Evolutionary conservation across 2,113 vertebrate genomes (phyloP), one percentile per base, ranked within the genome.

Genomic region (Dissostichus mawsoni): DNA sequence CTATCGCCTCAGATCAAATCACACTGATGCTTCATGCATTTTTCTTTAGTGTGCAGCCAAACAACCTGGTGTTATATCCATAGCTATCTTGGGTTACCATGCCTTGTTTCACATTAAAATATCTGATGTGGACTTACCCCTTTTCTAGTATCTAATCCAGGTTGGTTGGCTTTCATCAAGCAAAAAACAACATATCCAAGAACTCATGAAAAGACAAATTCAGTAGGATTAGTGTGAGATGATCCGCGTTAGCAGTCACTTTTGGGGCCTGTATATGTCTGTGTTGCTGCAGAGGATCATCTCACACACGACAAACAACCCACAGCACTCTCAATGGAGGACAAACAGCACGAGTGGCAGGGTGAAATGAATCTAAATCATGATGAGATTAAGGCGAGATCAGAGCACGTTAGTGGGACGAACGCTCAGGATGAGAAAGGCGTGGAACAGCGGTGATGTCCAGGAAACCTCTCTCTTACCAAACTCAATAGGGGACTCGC

Each of bases 401-500:
- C 84, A 75, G 58, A 73, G 52, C 45, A 41, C 20, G 70, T 91
- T 92, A 91, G 89, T 82, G 74, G 72, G 33, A 72, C 48, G 69
- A 75, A 70, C 20, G 75, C 50, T 55, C 36, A 69, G 74, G 59
- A 76, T 75, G 65, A 72, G 68, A 72, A 72, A 82, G 74, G 74
- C 76, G 50, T 57, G 72, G 81, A 51, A 29, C 61, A 76, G 83
- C 23, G 10, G 76, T 65, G 76, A 48, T 18, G 51, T 80, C 64
- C 71, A 80, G 72, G 64, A 83, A 83, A 86, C 84, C 79, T 82
- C 67, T 92, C 88, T 94, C 95, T 95, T 95, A 95, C 94, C 93
- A 84, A 87, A 91, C 82, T 93, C 91, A 93, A 92, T 83, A 88
- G 94, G 94, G 87, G 94, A 94, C 77, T 95, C 94, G 63, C 93